Evolutionary conservation across 2,888 invertebrate genomes (phyloP).

Genomic region (Stenodema calcarata): DNA sequence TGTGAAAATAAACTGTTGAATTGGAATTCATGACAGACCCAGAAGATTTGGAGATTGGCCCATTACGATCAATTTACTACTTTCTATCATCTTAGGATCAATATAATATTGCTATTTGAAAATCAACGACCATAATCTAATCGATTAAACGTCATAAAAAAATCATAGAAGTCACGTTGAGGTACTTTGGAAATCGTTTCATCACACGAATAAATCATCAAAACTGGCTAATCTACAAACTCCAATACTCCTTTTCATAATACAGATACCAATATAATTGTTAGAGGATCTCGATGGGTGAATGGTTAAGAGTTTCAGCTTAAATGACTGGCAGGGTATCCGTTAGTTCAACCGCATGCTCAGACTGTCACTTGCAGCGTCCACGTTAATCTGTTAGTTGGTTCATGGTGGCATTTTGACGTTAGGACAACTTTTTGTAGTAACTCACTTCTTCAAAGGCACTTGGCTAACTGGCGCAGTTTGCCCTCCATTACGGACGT

Average conservation of each 20-base stretch:
- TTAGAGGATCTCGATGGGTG: background rate
- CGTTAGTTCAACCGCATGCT: slow-evolving; percentile 20
- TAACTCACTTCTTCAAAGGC: slow-evolving; percentile 96
- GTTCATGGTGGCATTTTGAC: background rate
- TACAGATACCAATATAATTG: background rate
- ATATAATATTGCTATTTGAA: background rate
- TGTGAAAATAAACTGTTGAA: background rate
- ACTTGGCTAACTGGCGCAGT: slow-evolving; percentile 90
- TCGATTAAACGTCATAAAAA: background rate
- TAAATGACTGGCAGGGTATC: slow-evolving; percentile 7
- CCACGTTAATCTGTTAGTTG: slow-evolving; percentile 25
- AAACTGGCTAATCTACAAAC: background rate
- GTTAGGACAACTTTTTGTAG: slow-evolving; percentile 21
- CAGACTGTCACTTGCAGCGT: background rate
- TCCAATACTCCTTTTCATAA: background rate
- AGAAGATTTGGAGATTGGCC: background rate
- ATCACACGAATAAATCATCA: background rate
- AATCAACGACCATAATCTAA: background rate
- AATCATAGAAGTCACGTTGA: background rate
- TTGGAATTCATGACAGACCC: background rate
- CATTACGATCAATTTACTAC: background rate
- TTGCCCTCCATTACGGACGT: slow-evolving; percentile 84
- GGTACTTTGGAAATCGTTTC: background rate
- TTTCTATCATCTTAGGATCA: background rate
- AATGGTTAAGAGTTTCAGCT: background rate